Base-by-base conservation (phyloP, 2,113 vertebrate species). In the Tinamus guttatus region DNA sequence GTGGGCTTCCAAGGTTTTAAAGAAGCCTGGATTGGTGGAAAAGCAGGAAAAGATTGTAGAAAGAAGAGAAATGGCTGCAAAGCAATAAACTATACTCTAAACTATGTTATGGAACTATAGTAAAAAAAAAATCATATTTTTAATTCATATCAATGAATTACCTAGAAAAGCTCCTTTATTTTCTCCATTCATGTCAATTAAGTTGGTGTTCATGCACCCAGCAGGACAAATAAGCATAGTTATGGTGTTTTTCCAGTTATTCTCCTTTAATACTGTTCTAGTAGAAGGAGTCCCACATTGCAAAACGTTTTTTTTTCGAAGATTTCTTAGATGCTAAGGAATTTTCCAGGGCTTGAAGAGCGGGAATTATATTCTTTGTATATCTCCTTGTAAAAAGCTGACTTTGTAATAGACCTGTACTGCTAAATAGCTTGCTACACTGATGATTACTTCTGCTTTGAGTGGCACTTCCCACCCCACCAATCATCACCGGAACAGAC, bases 391-490 rank as follows among this genome's bases (percentile, higher is more conserved):
- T 70, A 70, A 89, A 93, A 94, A 87, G 69, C 38, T 49, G 95
- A 56, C 73, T 98, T 89, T 75, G 89, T 97, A 93, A 93, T 93
- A 97, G 96, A 97, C 96, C 78, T 43, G 8, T 96, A 85, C 91
- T 97, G 88, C 95, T 96, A 98, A 98, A 98, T 97, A 96, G 92
- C 95, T 96, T 70, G 70, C 92, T 94, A 76, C 89, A 87, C 68
- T 73, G 95, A 96, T 96, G 97, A 95, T 94, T 97, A 93, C 90
- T 97, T 83, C 56, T 96, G 93, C 94, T 96, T 97, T 98, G 98
- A 98, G 96, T 97, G 98, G 96, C 97, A 98, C 95, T 97, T 98
- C 90, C 96, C 93, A 98, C 95, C 49, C 98, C 96, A 97, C 97
- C 82, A 90, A 97, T 98, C 98, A 97, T 98, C 98, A 98, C 96